phyloP scores from a whole-genome alignment of 1,140 invertebrate species.

The Spodoptera frugiperda region DNA sequence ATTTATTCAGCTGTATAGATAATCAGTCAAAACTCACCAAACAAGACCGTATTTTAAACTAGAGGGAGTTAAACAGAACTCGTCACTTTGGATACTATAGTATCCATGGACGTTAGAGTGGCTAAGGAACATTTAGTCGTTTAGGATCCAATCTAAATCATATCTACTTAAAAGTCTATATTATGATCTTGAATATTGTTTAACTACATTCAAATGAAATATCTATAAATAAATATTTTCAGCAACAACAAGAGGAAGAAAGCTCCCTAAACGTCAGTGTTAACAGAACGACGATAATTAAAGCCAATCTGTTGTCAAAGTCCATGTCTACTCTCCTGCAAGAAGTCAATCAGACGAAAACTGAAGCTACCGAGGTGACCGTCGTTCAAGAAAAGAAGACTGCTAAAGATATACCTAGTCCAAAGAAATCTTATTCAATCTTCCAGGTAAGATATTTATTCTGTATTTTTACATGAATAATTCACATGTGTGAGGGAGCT shows the following conservation, averaged over 20 bases:
- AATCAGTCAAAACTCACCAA: no score
- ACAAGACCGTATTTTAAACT: no score
- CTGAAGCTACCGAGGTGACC: slow-evolving; percentile 45
- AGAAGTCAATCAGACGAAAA: slow-evolving; percentile 53
- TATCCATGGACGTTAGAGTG: no score
- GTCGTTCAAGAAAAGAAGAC: slow-evolving; percentile 64
- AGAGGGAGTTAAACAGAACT: no score
- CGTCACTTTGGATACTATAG: no score
- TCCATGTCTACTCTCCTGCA: slow-evolving; percentile 61
- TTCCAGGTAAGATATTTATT: slow-evolving; percentile 71
- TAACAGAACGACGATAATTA: slow-evolving; percentile 71
- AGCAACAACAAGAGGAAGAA: slow-evolving; percentile 67
- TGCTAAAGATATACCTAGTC: slow-evolving; percentile 73
- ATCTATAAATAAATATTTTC: background rate
- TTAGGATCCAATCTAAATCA: no score
- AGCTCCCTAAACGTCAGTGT: slow-evolving; percentile 60
- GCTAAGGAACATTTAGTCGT: no score
- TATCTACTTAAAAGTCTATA: no score
- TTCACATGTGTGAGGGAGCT: no score
- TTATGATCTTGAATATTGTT: no score
- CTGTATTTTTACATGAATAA: background rate
- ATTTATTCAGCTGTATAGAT: no score
- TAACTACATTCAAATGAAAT: no score
- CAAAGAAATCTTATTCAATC: slow-evolving; percentile 73
- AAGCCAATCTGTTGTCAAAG: slow-evolving; percentile 70